Base-by-base conservation (phyloP, 2,113 vertebrate genomes). In the Rhabdomys dilectus region DNA sequence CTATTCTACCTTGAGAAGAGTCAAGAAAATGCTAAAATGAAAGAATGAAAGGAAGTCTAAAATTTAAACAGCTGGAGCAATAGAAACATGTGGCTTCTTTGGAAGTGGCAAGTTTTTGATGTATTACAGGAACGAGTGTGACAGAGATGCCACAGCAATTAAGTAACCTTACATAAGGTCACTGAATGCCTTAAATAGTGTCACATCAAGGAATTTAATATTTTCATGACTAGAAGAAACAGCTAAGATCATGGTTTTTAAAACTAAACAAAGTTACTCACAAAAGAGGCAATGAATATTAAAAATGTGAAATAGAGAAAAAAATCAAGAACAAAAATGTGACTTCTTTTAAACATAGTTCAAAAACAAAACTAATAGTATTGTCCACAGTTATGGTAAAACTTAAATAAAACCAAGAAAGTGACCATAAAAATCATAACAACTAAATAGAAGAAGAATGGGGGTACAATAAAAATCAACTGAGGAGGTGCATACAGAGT, bases 321-420 rank as follows among this genome's bases (percentile, higher is more conserved):
- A 80, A 34, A 93, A 81, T 45, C 34, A 66, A 81, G 60, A 86
- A 11, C 88, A 48, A 95, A 95, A 92, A 88, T 48, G 5, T 92
- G 13, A 66, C 42, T 70, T 76, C 19, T 75, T 53, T 77, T 84
- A 76, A 48, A 80, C 85, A 34, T 75, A 94, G 42, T 85, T 80
- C n/a, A 77, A 82, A 97, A 91, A 56, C 3, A 82, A 94, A 94
- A 85, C n/a, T 77, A 51, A 92, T 15, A 89, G 21, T n/a, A 80
- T 51, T 96, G 36, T 56, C 86, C 3, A 87, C 0, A 82, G 31
- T 88, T 78, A 75, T 3, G 15, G 48, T 73, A 91, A 93, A 97
- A 60, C 68, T 73, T 64, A 76, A 84, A 56, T 11, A 87, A 91
- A 93, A 64, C 42, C 34, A 84, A 72, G 68, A 39, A 80, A 58